Evolutionary conservation across 2,797 vertebrate genomes (phyloP).

Genomic region (Melanotaenia nigrans): DNA sequence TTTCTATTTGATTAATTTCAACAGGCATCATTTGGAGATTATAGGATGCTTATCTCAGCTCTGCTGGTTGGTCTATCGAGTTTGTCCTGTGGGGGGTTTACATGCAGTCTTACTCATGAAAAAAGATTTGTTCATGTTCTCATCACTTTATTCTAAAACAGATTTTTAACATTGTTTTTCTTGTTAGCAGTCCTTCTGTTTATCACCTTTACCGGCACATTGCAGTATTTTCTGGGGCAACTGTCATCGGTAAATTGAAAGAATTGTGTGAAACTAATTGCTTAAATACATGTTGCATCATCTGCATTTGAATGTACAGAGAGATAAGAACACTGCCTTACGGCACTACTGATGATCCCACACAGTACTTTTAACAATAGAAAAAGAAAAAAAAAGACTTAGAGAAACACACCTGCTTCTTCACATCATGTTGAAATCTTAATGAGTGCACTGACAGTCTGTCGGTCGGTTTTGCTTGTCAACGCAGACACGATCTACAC

Average conservation of each 20-base stretch:
- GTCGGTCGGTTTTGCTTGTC: background rate
- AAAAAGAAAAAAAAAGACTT: background rate
- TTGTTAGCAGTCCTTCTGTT: background rate
- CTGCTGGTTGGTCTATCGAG: background rate
- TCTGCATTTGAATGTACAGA: background rate
- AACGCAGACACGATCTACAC: background rate
- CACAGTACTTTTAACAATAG: background rate
- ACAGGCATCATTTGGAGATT: background rate
- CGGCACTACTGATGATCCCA: background rate
- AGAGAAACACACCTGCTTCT: background rate
- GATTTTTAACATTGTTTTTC: background rate
- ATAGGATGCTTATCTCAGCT: background rate
- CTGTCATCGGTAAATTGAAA: background rate
- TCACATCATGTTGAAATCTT: background rate
- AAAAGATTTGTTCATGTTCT: background rate
- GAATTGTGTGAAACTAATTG: background rate
- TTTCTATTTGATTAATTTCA: background rate
- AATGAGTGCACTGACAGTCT: background rate
- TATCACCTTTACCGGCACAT: background rate
- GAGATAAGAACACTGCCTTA: background rate
- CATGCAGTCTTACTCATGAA: background rate
- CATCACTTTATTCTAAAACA: background rate
- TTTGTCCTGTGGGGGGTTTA: background rate
- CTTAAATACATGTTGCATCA: background rate
- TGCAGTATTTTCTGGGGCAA: background rate